phyloP scores from a whole-genome alignment of 2,797 vertebrate species.

The Emys orbicularis region DNA sequence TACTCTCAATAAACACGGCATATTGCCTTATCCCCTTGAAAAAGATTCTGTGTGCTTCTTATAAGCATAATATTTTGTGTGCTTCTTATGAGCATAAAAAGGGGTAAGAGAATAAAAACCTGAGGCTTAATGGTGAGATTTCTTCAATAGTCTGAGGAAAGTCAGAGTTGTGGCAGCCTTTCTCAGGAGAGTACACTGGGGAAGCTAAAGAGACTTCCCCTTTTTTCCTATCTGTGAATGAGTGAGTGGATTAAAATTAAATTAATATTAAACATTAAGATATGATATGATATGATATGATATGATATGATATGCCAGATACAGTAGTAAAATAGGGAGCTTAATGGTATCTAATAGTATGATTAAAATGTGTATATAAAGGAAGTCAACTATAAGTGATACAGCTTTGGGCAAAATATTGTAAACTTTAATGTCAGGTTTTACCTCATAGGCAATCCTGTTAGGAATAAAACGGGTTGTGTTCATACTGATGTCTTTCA shows the following conservation, averaged over 20 bases:
- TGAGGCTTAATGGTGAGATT: background rate
- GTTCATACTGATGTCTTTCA: background rate
- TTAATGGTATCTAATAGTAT: background rate
- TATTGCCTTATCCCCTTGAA: no score
- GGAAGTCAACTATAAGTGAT: background rate
- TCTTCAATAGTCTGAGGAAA: background rate
- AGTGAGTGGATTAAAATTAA: background rate
- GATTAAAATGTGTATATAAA: background rate
- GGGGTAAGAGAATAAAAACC: background rate
- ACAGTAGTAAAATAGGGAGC: background rate
- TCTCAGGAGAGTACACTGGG: background rate
- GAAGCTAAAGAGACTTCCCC: background rate
- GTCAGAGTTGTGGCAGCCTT: background rate
- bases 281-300: background rate
- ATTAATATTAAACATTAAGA: background rate
- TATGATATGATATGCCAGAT: background rate
- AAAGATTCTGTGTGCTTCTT: no score
- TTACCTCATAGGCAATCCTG: background rate
- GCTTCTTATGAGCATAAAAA: no score
- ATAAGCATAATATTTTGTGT: no score
- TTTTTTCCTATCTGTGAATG: background rate
- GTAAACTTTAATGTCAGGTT: background rate
- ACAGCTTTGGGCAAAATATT: background rate
- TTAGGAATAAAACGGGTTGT: background rate
- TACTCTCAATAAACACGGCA: no score